These are phyloP conservation scores for Microcebus tavaratra DNA, from an alignment of 2,113 vertebrate genomes.

Conservation along the genomic window DNA sequence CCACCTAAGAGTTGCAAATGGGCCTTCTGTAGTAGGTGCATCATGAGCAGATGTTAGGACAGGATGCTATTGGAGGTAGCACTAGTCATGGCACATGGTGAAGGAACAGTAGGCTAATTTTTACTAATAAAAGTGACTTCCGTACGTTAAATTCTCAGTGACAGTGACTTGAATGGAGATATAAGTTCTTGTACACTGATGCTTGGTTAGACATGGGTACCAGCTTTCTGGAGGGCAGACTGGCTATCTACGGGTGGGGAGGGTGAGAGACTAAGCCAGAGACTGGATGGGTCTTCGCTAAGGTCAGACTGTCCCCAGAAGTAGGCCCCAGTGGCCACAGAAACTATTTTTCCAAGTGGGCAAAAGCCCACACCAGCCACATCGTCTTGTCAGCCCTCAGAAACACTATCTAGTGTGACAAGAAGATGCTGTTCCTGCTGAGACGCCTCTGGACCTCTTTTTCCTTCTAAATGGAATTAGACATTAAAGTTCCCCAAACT, in stretches of 20 bases:
- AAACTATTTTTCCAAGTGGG: neutral
- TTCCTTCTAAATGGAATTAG: neutral
- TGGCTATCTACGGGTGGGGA: neutral
- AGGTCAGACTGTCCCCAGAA: neutral
- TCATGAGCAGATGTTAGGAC: neutral
- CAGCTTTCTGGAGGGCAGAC: neutral
- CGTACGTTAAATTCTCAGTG: neutral
- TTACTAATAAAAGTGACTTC: neutral
- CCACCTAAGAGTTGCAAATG: neutral
- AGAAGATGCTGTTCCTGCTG: neutral
- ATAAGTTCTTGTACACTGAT: neutral
- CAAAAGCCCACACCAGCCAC: neutral
- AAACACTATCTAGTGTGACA: neutral
- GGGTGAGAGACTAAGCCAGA: neutral
- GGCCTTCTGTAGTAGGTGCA: neutral
- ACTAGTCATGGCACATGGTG: neutral
- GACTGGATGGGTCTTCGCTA: neutral
- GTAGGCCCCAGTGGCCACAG: neutral
- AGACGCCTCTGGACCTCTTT: neutral
- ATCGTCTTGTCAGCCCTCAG: neutral
- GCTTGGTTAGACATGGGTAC: neutral
- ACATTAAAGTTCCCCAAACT: neutral
- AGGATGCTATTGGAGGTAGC: neutral
- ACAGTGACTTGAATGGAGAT: neutral
- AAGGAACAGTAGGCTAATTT: neutral